Evolutionary conservation across 2,113 vertebrate genomes (phyloP).

Genomic region (Embiotoca jacksoni): DNA sequence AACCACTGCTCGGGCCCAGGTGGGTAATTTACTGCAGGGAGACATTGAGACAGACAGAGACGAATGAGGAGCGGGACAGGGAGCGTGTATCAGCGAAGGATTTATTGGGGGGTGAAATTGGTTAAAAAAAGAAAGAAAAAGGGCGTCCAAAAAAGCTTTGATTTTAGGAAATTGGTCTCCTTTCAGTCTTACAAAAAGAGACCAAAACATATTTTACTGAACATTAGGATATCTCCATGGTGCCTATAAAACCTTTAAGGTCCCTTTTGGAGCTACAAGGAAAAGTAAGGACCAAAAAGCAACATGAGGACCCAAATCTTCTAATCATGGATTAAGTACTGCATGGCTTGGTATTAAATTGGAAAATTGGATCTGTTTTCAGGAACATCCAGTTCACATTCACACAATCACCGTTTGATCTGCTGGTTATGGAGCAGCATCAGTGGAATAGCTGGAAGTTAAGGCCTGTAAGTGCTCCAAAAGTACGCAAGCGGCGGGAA

Average conservation of each 20-base stretch:
- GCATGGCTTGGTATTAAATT: not conserved
- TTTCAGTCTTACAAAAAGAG: not conserved
- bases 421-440: not conserved
- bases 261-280: no score
- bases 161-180: not conserved
- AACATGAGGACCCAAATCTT: not conserved
- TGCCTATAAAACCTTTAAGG: not conserved
- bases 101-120: constrained; percentile 8
- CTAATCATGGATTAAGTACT: not conserved
- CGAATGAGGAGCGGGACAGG: not conserved
- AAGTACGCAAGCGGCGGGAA: not conserved
- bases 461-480: not conserved
- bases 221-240: not conserved
- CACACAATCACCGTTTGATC: not conserved
- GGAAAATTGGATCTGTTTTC: not conserved
- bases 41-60: constrained; percentile 39
- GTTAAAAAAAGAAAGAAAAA: not conserved
- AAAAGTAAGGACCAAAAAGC: not conserved
- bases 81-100: not conserved
- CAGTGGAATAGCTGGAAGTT: not conserved
- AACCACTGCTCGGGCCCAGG: constrained; percentile 97
- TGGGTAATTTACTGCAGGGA: constrained; percentile 93
- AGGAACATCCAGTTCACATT: not conserved
- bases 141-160: constrained; percentile 1
- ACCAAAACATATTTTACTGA: not conserved